phyloP scores from a whole-genome alignment of 2,113 vertebrate genomes.

The Oostethus manadensis region DNA sequence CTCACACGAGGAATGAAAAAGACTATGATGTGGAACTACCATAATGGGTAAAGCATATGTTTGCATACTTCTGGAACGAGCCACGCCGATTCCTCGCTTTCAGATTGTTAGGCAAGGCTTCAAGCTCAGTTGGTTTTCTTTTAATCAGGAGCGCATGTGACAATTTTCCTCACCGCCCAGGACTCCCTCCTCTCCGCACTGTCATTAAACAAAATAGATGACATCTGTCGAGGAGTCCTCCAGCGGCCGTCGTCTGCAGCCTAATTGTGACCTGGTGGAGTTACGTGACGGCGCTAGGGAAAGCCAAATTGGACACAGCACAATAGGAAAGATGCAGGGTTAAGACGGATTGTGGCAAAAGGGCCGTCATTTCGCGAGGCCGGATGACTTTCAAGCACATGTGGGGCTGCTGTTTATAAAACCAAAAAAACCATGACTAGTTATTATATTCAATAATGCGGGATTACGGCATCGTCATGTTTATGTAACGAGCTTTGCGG shows the following conservation, averaged over 20 bases:
- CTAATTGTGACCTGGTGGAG: constrained; percentile 63
- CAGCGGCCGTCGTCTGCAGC: constrained; percentile 33
- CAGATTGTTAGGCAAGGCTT: constrained; percentile 24
- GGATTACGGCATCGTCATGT: constrained; percentile 10
- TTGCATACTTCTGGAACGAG: constrained; percentile 16
- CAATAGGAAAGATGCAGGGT: constrained; percentile 32
- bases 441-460: constrained; percentile 25
- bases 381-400: constrained; percentile 30
- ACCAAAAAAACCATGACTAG: constrained; percentile 13
- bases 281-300: constrained; percentile 42
- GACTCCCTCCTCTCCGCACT: constrained; percentile 37
- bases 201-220: constrained; percentile 64
- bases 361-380: constrained; percentile 36
- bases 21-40: constrained; percentile 4
- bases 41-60: constrained; percentile 13
- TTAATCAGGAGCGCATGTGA: constrained; percentile 46
- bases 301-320: constrained; percentile 40
- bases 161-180: constrained; percentile 37
- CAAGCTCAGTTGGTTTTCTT: constrained; percentile 48
- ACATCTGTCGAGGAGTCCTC: constrained; percentile 56
- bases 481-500: constrained; percentile 30
- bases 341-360: constrained; percentile 40
- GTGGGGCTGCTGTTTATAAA: constrained; percentile 21
- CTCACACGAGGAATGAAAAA: background rate
- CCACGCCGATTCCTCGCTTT: constrained; percentile 21